Evolutionary conservation across 2,113 vertebrate genomes (phyloP).

Genomic region (Onychorhynchus coronatus): DNA sequence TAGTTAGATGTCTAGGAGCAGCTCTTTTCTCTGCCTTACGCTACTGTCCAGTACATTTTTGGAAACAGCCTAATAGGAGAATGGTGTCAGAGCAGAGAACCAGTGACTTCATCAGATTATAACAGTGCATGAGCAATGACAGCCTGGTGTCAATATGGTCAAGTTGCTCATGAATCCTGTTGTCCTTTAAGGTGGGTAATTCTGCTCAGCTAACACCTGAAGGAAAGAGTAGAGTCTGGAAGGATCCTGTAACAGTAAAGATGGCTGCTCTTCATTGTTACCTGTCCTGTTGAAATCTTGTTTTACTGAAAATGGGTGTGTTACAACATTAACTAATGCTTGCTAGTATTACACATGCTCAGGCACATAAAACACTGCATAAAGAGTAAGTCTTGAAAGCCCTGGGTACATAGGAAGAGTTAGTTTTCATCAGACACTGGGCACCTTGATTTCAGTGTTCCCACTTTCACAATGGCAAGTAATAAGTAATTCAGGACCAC

Average conservation of each 20-base stretch:
- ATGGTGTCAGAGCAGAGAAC: neutral
- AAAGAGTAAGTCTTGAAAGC: neutral
- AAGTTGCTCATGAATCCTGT: neutral
- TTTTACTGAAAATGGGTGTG: neutral
- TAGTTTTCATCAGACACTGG: neutral
- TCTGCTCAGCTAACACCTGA: neutral
- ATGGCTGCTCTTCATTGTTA: neutral
- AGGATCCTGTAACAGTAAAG: neutral
- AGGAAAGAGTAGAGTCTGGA: neutral
- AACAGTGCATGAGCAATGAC: neutral
- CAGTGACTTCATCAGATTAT: neutral
- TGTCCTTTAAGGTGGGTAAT: neutral
- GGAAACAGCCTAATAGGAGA: neutral
- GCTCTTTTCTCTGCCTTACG: neutral
- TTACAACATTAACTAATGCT: neutral
- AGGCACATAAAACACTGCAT: rapidly evolving
- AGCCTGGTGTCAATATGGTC: neutral
- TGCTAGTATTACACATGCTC: neutral
- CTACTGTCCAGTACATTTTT: rapidly evolving
- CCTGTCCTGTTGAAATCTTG: neutral
- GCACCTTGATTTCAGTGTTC: neutral
- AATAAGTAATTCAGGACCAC: neutral
- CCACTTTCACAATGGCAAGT: neutral
- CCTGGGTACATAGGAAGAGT: neutral
- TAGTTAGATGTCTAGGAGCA: neutral